Evolutionary conservation across 2,797 vertebrate species (phyloP).

Genomic region (Ctenopoma kingsleyae): DNA sequence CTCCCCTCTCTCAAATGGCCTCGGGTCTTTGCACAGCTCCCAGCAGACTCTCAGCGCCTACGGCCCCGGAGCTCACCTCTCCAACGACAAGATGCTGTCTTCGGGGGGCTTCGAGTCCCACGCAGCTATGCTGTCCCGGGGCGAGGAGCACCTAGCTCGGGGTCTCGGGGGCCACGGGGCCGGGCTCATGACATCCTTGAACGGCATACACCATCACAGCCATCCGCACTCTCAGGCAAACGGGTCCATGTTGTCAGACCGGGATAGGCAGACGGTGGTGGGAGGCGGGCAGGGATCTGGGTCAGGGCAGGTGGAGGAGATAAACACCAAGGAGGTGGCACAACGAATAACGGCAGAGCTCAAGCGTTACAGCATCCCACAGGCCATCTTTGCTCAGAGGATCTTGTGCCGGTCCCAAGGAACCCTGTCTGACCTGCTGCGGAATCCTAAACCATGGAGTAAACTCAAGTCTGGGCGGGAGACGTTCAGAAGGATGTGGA

Average conservation of each 20-base stretch:
- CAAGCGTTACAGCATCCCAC: slow-evolving; percentile 98
- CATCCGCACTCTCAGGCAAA: slow-evolving; percentile 89
- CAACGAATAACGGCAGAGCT: slow-evolving; percentile 97
- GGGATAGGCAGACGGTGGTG: slow-evolving; percentile 88
- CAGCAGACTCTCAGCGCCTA: slow-evolving; percentile 93
- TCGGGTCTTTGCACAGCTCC: slow-evolving; percentile 92
- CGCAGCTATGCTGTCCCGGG: slow-evolving; percentile 92
- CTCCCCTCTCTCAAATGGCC: slow-evolving; percentile 92
- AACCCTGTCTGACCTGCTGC: slow-evolving; percentile 96
- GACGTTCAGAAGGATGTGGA: slow-evolving; percentile 99
- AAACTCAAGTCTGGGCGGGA: slow-evolving; percentile 98
- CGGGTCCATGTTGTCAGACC: slow-evolving; percentile 90
- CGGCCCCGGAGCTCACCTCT: slow-evolving; percentile 90
- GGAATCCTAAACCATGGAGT: slow-evolving; percentile 99
- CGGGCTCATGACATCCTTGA: slow-evolving; percentile 90
- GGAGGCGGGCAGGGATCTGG: slow-evolving; percentile 86
- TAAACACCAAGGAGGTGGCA: slow-evolving; percentile 98
- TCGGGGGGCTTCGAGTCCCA: slow-evolving; percentile 93
- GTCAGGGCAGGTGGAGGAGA: slow-evolving; percentile 93
- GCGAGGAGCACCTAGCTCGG: slow-evolving; percentile 91
- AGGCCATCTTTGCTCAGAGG: slow-evolving; percentile 98
- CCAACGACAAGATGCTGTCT: slow-evolving; percentile 94
- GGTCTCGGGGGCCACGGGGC: slow-evolving; percentile 90
- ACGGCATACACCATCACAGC: slow-evolving; percentile 90
- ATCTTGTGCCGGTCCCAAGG: slow-evolving; percentile 98